Base-by-base conservation (phyloP, 2,113 vertebrate genomes). In the Zosterops japonicus region DNA sequence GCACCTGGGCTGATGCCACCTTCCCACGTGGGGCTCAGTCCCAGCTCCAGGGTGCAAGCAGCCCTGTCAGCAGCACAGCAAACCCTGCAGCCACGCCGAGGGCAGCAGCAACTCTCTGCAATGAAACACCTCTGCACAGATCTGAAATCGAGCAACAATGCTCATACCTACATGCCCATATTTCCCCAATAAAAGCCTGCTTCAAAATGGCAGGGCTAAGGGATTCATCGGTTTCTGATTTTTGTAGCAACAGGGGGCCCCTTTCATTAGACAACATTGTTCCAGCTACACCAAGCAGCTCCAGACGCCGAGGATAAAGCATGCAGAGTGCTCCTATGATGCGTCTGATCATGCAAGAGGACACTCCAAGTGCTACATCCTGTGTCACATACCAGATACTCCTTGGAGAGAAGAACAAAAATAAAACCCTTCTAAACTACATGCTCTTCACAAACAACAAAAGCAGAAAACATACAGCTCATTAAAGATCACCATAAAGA, bases 181-280 rank as follows among this genome's bases (percentile, higher is more conserved):
- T 55, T 83, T 83, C 88, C 80, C 88, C 92, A 90, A 92, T 71
- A 96, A 81, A 94, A 90, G 64, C 9, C 0, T 13, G 52, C 88
- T 91, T 78, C 72, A 67, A 80, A 95, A 85, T 71, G 4, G 63
- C 79, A 24, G 13, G 75, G 60, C 76, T 39, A 44, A 57, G 35
- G 52, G 49, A 89, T 71, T 89, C 92, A 86, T 83, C 69, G 0
- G 76, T 59, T 95, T 90, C 93, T 90, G 82, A 92, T 93, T 96
- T 96, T 78, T 74, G 50, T 46, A 94, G 92, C 92, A 90, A 80
- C 83, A 74, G 90, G 94, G 67, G 70, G 68, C 72, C 87, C 8
- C 18, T 90, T 96, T 94, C 85, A 83, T 90, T 81, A 96, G 83
- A 75, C 79, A 88, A 83, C 59, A 83, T 79, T 85, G 87, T 93